Base-by-base conservation (phyloP, 2,113 vertebrate species). In the Thamnophis sirtalis region DNA sequence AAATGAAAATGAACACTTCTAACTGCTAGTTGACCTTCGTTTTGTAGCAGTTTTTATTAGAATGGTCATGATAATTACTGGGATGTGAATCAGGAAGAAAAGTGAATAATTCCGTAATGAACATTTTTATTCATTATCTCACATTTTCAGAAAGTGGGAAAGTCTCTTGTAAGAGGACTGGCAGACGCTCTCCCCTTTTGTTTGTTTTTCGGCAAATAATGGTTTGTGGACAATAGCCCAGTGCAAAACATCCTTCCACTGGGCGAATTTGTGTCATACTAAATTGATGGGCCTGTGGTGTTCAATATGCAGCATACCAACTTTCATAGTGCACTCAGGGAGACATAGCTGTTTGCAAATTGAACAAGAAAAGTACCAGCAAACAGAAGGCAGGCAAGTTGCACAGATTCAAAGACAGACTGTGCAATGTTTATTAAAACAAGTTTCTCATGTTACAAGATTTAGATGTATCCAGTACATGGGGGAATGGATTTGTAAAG, bases 1-100 rank as follows among this genome's bases (percentile, higher is more conserved):
- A 98, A 98, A 99, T 98, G 98, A 99, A 98, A 99, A 99, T 99
- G 98, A 99, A 99, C 98, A 98, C 98, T 97, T 98, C 98, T 99
- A 99, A 99, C 98, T 99, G 98, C 98, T 98, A 98, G 98, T 99
- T 99, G 99, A 99, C 99, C 99, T 99, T 98, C 97, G 98, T 98
- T 99, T 98, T 98, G 98, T 98, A 98, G 98, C 98, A 97, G 97
- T 98, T 98, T 99, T 98, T 99, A 99, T 99, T 98, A 99, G 98
- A 95, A 97, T 97, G 98, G 98, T 98, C 98, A 97, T 96, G 97
- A 98, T 99, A 99, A 99, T 99, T 99, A 99, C 98, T 92, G 97
- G 97, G 98, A 98, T 96, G 98, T 98, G 98, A 98, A 99, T 99
- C 98, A 97, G 95, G 98, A 98, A 97, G 98, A 98, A 98, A 98